These are phyloP conservation scores for Tridacna gigas DNA, from an alignment of 2,888 invertebrate species.

Conservation along the genomic window DNA sequence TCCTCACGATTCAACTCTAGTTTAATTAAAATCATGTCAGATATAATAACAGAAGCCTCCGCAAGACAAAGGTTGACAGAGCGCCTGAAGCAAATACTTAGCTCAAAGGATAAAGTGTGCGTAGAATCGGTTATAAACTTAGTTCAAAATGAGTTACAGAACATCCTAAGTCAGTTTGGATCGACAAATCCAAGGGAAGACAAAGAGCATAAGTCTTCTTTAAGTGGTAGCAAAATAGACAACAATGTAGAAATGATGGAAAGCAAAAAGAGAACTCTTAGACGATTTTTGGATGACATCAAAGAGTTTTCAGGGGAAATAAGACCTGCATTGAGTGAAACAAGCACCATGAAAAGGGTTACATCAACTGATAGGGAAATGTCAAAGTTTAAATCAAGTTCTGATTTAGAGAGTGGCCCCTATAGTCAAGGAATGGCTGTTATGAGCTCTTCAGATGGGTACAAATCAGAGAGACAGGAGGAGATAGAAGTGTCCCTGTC, in stretches of 20 bases:
- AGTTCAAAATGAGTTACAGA: conserved; percentile 8
- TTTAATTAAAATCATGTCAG: neutral
- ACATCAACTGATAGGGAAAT: neutral
- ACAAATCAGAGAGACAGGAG: neutral
- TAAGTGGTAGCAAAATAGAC: neutral
- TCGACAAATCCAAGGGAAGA: neutral
- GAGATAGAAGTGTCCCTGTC: conserved; percentile 26
- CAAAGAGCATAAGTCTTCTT: neutral
- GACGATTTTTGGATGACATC: conserved; percentile 4
- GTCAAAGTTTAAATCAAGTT: neutral
- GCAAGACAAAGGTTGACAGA: conserved; percentile 4
- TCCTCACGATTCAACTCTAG: neutral
- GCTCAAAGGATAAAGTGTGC: conserved; percentile 9
- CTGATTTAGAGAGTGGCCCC: neutral
- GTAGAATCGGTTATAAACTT: conserved; percentile 16
- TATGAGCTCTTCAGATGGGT: neutral
- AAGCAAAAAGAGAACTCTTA: conserved; percentile 18
- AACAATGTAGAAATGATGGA: conserved; percentile 21
- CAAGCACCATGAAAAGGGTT: neutral
- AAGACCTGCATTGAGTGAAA: neutral
- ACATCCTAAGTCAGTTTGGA: conserved; percentile 3
- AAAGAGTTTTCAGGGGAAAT: conserved; percentile 7
- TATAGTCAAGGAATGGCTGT: neutral
- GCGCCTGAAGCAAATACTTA: conserved; percentile 13
- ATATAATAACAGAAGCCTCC: neutral